Conservation (phyloP, 1,140 invertebrate species). For the Leptinotarsa lineolata region DNA sequence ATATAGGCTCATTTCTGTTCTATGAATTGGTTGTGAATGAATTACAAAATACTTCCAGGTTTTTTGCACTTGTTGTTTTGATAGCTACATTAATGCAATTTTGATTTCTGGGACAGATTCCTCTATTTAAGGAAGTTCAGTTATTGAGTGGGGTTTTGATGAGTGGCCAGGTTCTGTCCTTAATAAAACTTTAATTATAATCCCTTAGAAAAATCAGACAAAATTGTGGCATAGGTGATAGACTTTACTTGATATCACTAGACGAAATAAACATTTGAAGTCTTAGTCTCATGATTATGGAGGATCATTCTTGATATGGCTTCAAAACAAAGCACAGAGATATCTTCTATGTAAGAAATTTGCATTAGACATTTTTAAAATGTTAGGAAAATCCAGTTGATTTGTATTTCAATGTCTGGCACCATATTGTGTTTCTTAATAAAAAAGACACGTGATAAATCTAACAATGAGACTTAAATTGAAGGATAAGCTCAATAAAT, state of each 20-base stretch:
- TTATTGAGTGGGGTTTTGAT: too few species aligned
- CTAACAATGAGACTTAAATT: conserved; percentile 6
- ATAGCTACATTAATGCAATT: not conserved
- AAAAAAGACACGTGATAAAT: not conserved
- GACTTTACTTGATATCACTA: too few species aligned
- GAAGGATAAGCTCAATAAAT: conserved; percentile 46
- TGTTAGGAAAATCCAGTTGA: conserved; percentile 21
- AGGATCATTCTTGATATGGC: conserved; percentile 45
- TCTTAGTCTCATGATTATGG: conserved; percentile 34
- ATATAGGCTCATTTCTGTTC: too few species aligned
- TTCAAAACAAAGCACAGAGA: conserved; percentile 28
- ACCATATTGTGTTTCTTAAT: not conserved
- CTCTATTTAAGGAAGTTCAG: too few species aligned
- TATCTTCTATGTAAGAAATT: conserved; percentile 24
- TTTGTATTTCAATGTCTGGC: not conserved
- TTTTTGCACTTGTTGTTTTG: not conserved
- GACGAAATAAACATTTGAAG: conserved; percentile 10
- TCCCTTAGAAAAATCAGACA: too few species aligned
- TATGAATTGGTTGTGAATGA: not conserved
- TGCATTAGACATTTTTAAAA: conserved; percentile 45
- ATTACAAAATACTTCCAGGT: not conserved
- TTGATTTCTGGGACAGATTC: too few species aligned
- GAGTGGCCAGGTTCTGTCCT: too few species aligned
- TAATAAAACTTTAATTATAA: too few species aligned
- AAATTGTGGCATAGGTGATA: too few species aligned